A percentile compares a stretch with the other conserved stretches of the same genome.
Conservation (phyloP, 2,888 invertebrate species). For the Brachyopa scutellaris region DNA sequence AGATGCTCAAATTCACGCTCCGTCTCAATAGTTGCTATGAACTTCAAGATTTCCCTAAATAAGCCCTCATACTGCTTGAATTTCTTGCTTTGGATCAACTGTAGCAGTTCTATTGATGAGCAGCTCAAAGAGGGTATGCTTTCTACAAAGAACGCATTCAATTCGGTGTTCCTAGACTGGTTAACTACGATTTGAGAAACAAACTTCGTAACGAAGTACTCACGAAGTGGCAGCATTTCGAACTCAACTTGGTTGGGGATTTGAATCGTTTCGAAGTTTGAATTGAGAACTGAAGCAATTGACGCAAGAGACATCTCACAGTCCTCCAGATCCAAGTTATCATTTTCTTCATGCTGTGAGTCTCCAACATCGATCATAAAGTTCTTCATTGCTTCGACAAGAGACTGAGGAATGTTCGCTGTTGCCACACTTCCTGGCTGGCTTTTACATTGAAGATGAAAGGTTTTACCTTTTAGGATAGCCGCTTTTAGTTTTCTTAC, state of each 20-base stretch:
- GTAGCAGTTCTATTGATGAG: conserved; percentile 75
- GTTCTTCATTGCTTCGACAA: conserved; percentile 16
- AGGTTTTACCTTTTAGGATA: conserved; percentile 23
- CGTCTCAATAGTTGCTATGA: conserved; percentile 42
- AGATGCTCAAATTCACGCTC: conserved; percentile 71
- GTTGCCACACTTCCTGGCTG: conserved; percentile 24
- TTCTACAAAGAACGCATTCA: conserved; percentile 76
- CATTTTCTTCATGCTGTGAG: neutral
- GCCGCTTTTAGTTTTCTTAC: conserved; percentile 64
- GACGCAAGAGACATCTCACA: conserved; percentile 22
- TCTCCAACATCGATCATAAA: conserved; percentile 23
- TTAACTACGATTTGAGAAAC: conserved; percentile 69
- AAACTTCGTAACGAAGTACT: conserved; percentile 77
- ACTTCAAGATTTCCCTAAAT: conserved; percentile 69
- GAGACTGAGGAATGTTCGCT: neutral
- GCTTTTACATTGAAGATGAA: conserved; percentile 40
- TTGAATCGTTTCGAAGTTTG: neutral
- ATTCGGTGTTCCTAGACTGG: conserved; percentile 24
- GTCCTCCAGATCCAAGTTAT: conserved; percentile 18
- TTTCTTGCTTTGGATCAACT: conserved; percentile 66
- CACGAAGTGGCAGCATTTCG: conserved; percentile 74
- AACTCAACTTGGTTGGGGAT: conserved; percentile 63
- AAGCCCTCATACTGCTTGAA: conserved; percentile 73
- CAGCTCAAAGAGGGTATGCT: conserved; percentile 75
- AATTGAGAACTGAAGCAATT: conserved; percentile 5